Conservation (phyloP, 64 coral and sea anemone genomes). For the Hydrozoanthus tunicans region DNA sequence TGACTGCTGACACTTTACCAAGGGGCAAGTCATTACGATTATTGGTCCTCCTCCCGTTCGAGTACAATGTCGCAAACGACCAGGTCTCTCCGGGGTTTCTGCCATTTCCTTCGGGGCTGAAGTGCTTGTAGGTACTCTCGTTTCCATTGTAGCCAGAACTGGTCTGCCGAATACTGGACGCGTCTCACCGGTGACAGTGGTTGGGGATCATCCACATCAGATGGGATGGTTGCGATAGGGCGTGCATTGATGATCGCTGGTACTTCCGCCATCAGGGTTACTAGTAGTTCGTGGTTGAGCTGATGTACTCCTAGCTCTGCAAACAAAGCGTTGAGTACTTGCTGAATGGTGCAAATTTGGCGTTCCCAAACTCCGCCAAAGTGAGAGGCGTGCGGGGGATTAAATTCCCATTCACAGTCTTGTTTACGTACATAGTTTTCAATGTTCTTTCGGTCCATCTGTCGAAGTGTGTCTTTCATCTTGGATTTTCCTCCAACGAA, state of each 20-base stretch:
- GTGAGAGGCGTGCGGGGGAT: not conserved
- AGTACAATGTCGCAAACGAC: constrained; percentile 15
- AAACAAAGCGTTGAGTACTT: not conserved
- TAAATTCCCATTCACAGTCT: constrained; percentile 4
- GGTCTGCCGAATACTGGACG: not conserved
- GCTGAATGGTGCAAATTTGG: not conserved
- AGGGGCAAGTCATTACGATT: constrained; percentile 23
- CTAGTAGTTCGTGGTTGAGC: not conserved
- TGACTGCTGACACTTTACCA: not conserved
- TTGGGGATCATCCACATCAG: constrained; percentile 11
- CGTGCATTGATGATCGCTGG: not conserved
- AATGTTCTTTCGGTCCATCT: not conserved
- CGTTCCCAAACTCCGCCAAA: not conserved
- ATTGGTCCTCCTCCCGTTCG: constrained; percentile 13
- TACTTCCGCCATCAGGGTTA: constrained; percentile 20
- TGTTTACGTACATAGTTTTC: not conserved
- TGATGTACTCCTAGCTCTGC: not conserved
- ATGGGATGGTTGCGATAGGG: not conserved
- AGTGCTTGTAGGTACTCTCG: not conserved
- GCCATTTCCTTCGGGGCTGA: not conserved
- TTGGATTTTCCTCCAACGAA: constrained; percentile 28
- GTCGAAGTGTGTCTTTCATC: not conserved
- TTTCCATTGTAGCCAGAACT: constrained; percentile 19
- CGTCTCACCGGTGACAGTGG: constrained; percentile 10
- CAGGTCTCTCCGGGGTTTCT: not conserved